Evolutionary conservation across 2,113 vertebrate species (phyloP).

Genomic region (Isurus oxyrinchus): DNA sequence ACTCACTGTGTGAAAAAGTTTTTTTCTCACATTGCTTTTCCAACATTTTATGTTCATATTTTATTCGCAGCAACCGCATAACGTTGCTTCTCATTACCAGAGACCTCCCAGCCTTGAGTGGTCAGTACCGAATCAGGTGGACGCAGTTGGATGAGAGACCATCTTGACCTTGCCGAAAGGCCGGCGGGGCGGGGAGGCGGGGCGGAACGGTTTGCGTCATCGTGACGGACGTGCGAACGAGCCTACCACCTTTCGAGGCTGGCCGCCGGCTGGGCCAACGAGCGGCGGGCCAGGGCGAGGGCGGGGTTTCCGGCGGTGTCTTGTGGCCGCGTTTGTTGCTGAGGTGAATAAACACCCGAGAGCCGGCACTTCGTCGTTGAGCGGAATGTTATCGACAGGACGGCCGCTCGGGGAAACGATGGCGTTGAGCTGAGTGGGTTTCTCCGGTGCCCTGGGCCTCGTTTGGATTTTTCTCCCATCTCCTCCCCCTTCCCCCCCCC

Average conservation of each 20-base stretch:
- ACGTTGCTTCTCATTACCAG: no score
- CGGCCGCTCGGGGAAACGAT: background rate
- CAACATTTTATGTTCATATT: background rate
- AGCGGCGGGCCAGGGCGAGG: background rate
- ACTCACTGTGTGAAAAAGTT: no score
- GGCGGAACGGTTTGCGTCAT: background rate
- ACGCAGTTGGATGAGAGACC: background rate
- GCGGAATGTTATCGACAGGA: background rate
- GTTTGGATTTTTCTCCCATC: background rate
- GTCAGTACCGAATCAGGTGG: background rate
- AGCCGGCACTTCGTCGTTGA: background rate
- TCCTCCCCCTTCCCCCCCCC: no score
- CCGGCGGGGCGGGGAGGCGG: background rate
- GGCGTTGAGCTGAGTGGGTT: background rate
- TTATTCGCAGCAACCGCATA: background rate
- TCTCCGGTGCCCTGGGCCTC: background rate
- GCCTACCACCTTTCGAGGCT: background rate
- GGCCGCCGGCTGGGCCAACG: background rate
- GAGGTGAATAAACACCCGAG: conserved; percentile 23
- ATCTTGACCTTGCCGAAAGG: background rate
- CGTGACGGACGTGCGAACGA: background rate
- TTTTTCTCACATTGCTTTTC: no score
- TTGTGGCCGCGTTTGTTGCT: background rate
- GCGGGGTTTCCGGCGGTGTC: background rate
- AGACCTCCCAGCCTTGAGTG: background rate